Conservation (phyloP, 2,888 invertebrate species). For the Spisula solida region DNA sequence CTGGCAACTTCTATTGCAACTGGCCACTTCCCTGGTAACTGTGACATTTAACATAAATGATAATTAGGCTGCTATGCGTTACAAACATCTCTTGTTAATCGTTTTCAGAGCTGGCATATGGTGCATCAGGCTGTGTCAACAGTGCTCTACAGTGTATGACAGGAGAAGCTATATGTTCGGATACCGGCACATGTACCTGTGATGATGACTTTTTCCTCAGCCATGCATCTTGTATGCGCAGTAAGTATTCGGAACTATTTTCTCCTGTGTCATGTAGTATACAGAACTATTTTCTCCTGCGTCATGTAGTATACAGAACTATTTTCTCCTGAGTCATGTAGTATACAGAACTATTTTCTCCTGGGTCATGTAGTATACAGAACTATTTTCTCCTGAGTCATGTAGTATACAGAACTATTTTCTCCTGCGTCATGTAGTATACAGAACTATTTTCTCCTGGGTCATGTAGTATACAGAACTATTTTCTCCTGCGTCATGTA, state of each 20-base stretch:
- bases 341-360: neutral
- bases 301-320: no score
- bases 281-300: neutral
- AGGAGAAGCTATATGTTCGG: constrained; percentile 18
- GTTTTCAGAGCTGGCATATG: constrained; percentile 4
- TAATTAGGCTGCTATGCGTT: no score
- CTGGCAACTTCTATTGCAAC: no score
- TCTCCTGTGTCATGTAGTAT: no score
- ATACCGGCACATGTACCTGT: constrained; percentile 22
- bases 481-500: neutral
- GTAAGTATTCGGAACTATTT: constrained; percentile 6
- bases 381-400: neutral
- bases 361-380: no score
- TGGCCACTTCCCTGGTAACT: no score
- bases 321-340: neutral
- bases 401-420: neutral
- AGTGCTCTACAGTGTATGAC: constrained; percentile 25
- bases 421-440: no score
- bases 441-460: no score
- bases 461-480: constrained; percentile 3
- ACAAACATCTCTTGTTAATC: no score
- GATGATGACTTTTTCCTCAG: neutral
- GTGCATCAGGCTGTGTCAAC: neutral
- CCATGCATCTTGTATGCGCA: neutral
- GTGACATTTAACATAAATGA: no score